Percentiles rank a stretch among this genome's conserved stretches.
Evolutionary conservation across 1,140 invertebrate species (phyloP).

Genomic region (Hermatobates lingyangjiaoensis): DNA sequence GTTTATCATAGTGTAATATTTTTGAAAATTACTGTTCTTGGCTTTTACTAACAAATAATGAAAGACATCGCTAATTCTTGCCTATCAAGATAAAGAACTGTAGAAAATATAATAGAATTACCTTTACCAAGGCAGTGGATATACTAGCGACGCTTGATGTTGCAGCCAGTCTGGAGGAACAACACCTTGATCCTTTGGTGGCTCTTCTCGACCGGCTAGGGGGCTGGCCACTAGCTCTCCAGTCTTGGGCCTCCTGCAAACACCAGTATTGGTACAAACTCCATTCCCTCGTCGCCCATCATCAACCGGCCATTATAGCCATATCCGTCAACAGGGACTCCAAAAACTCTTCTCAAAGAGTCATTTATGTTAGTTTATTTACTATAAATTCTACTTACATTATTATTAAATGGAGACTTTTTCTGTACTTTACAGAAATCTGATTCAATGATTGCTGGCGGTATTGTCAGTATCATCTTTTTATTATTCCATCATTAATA

Average conservation of each 20-base stretch:
- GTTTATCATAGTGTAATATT: not conserved
- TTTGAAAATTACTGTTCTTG: not conserved
- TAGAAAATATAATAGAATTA: no score
- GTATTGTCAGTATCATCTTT: no score
- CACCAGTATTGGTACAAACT: constrained; percentile 20
- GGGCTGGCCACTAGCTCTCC: constrained; percentile 25
- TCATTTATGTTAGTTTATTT: constrained; percentile 17
- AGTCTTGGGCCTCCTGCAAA: constrained; percentile 15
- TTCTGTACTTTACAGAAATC: not conserved
- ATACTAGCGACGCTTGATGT: not conserved
- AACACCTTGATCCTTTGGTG: constrained; percentile 20
- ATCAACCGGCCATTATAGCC: constrained; percentile 16
- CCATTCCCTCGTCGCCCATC: constrained; percentile 13
- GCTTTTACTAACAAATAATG: no score
- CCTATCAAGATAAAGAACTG: no score
- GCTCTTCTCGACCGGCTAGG: constrained; percentile 22
- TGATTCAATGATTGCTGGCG: not conserved
- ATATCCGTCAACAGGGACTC: constrained; percentile 20
- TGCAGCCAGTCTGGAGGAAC: constrained; percentile 21
- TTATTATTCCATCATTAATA: no score
- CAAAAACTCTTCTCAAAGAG: constrained; percentile 20
- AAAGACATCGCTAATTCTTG: no score
- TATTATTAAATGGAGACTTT: not conserved
- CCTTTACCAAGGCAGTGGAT: not conserved
- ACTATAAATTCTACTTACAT: not conserved